These are phyloP conservation scores for Machimus atricapillus DNA, from an alignment of 2,888 invertebrate species.

Conservation along the genomic window DNA sequence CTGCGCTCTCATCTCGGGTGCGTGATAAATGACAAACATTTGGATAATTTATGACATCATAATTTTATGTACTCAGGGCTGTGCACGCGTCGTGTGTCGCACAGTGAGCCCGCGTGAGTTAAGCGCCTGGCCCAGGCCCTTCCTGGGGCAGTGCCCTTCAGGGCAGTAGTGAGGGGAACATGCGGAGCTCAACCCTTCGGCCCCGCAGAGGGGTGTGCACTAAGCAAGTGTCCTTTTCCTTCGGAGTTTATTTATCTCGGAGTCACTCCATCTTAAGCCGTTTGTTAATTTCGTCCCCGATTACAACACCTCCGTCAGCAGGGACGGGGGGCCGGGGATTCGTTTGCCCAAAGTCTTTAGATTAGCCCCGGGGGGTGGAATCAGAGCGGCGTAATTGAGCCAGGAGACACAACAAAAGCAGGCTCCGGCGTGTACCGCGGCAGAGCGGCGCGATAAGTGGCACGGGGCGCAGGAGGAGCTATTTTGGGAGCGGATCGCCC, in stretches of 20 bases:
- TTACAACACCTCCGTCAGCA: constrained; percentile 35
- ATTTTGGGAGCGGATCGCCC: background rate
- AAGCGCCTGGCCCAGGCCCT: background rate
- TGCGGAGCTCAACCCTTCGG: background rate
- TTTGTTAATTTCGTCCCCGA: constrained; percentile 37
- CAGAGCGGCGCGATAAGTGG: background rate
- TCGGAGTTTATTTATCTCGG: background rate
- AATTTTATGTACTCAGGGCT: constrained; percentile 41
- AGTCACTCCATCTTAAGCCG: background rate
- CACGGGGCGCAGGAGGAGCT: background rate
- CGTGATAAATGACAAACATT: constrained; percentile 48
- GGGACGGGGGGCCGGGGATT: background rate
- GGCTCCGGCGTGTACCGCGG: background rate
- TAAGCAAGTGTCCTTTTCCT: background rate
- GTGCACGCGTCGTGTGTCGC: background rate
- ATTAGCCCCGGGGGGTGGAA: constrained; percentile 20
- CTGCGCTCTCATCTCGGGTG: constrained; percentile 45
- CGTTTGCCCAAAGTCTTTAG: background rate
- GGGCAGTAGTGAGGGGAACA: background rate
- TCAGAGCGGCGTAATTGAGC: constrained; percentile 43
- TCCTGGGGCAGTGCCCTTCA: background rate
- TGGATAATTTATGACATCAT: constrained; percentile 47
- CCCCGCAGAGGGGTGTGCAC: background rate
- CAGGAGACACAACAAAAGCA: constrained; percentile 43
- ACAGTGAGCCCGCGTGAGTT: background rate